Evolutionary conservation across 1,140 invertebrate genomes (phyloP).

Genomic region (Planococcus citri): DNA sequence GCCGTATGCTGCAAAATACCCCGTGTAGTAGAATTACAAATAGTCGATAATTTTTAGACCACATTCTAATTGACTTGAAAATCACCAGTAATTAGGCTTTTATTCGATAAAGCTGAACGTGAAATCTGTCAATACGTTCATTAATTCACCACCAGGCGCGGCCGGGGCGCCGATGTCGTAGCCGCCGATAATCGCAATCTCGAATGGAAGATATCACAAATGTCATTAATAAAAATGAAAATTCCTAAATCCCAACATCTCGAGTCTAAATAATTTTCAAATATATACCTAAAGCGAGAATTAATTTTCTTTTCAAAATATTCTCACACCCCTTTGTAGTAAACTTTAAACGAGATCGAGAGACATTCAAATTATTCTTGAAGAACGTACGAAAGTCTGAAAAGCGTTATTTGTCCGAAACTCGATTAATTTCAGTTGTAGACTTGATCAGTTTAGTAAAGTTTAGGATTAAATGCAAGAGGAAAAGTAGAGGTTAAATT

Average conservation of each 20-base stretch:
- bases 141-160: too few species aligned
- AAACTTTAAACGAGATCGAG: slow-evolving; percentile 17
- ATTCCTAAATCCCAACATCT: background rate
- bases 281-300: background rate
- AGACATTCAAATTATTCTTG: slow-evolving; percentile 19
- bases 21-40: too few species aligned
- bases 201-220: too few species aligned
- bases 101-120: too few species aligned
- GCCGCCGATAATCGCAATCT: too few species aligned
- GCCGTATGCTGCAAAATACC: too few species aligned
- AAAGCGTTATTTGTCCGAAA: slow-evolving; percentile 19
- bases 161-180: too few species aligned
- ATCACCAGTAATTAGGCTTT: too few species aligned
- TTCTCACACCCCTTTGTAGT: slow-evolving; percentile 9
- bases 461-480: slow-evolving; percentile 17
- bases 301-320: background rate
- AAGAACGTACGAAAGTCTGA: slow-evolving; percentile 12
- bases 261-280: background rate
- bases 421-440: slow-evolving; percentile 20
- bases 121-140: too few species aligned
- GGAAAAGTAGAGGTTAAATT: slow-evolving; percentile 19
- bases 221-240: too few species aligned
- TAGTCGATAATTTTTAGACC: too few species aligned
- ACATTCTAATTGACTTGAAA: too few species aligned
- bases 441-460: slow-evolving; percentile 18